Evolutionary conservation across 2,113 vertebrate genomes (phyloP).

Genomic region (Micronycteris hirsuta): DNA sequence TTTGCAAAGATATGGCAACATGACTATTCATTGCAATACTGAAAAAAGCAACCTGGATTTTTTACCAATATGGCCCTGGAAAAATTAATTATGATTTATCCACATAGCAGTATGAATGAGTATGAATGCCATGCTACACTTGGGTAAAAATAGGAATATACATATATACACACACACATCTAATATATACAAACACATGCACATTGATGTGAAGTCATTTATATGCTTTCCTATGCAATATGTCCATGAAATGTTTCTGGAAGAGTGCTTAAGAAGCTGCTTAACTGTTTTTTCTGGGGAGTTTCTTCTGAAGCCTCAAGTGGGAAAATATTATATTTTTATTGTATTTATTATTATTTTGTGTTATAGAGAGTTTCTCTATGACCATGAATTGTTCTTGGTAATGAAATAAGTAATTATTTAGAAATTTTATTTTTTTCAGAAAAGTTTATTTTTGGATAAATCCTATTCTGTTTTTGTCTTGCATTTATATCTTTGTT

Average conservation of each 20-base stretch:
- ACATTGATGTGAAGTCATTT: background rate
- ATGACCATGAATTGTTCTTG: background rate
- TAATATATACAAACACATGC: background rate
- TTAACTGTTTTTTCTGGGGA: background rate
- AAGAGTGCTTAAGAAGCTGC: background rate
- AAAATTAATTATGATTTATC: background rate
- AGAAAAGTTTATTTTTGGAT: background rate
- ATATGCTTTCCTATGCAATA: background rate
- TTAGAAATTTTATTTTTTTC: background rate
- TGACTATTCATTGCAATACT: background rate
- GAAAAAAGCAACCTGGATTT: background rate
- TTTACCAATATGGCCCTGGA: background rate
- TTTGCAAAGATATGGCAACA: background rate
- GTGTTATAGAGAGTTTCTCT: background rate
- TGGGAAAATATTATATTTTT: background rate
- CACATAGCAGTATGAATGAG: background rate
- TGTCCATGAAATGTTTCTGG: background rate
- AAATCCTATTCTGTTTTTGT: background rate
- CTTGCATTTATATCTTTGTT: background rate
- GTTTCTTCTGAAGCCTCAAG: background rate
- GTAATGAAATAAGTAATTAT: background rate
- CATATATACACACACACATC: fast-evolving
- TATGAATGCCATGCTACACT: background rate
- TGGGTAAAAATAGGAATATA: background rate
- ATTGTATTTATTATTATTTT: background rate